A percentile compares a stretch with the other conserved stretches of the same genome.
Conservation (phyloP, 1,140 invertebrate genomes). For the Neoseiulus cucumeris region DNA sequence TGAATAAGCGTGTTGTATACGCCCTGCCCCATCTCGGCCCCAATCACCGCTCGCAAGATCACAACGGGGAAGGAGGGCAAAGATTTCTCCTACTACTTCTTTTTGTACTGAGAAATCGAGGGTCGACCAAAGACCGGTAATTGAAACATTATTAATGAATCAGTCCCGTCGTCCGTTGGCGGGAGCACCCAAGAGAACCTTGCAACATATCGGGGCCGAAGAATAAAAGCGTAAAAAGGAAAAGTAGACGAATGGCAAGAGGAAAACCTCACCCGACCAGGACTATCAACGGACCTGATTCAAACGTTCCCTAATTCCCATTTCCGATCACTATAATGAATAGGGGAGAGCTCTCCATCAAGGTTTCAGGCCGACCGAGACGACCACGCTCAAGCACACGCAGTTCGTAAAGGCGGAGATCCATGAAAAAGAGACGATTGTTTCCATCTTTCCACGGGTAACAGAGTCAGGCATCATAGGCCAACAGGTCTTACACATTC, state of each 20-base stretch:
- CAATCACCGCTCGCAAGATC: not conserved
- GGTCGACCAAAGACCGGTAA: not conserved
- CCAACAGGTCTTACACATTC: no score
- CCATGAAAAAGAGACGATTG: no score
- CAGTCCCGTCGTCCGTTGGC: not conserved
- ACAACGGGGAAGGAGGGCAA: not conserved
- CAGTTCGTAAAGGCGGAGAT: no score
- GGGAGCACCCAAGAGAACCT: not conserved
- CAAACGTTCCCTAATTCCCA: not conserved
- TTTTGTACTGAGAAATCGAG: not conserved
- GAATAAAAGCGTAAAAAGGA: not conserved
- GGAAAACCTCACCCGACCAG: not conserved
- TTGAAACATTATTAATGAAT: slow-evolving; percentile 12
- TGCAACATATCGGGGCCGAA: not conserved
- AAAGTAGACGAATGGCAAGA: not conserved
- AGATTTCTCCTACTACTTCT: not conserved
- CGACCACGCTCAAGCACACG: no score
- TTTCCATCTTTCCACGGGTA: no score
- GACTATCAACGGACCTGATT: not conserved
- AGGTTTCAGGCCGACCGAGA: not conserved
- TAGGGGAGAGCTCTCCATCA: not conserved
- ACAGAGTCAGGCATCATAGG: no score
- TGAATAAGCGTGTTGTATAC: not conserved
- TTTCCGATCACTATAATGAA: not conserved
- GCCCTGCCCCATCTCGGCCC: not conserved